phyloP scores from a whole-genome alignment of 2,888 invertebrate species.

The Acanthosepion pharaonis region DNA sequence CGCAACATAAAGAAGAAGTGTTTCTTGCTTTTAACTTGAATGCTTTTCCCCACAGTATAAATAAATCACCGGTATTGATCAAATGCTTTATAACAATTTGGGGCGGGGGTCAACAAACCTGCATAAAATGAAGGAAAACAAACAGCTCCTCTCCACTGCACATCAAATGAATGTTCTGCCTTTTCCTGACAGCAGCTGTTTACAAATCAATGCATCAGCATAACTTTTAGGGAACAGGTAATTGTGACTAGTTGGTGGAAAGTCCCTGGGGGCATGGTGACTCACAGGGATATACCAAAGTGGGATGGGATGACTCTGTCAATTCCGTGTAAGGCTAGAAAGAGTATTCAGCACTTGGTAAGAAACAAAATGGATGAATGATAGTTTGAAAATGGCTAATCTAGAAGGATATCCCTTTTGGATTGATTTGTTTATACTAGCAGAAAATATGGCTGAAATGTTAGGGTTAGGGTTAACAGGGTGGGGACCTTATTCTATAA shows the following conservation, averaged over 20 bases:
- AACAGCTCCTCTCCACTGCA: not conserved
- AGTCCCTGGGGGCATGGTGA: not conserved
- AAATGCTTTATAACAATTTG: too few species aligned
- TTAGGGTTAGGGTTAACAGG: not conserved
- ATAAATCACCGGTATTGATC: too few species aligned
- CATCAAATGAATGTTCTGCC: not conserved
- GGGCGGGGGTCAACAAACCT: too few species aligned
- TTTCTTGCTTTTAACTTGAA: too few species aligned
- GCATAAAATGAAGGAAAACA: too few species aligned
- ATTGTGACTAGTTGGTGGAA: not conserved
- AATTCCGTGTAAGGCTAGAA: not conserved
- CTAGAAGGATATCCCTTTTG: not conserved
- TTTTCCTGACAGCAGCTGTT: not conserved
- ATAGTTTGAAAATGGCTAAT: not conserved
- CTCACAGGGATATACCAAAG: not conserved
- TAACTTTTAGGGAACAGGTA: not conserved
- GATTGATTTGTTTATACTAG: not conserved
- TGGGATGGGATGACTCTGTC: not conserved
- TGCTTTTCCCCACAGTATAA: too few species aligned
- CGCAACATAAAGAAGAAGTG: too few species aligned
- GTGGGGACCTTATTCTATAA: too few species aligned
- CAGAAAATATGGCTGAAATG: not conserved
- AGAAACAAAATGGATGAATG: slow-evolving; percentile 14
- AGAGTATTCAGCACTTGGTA: not conserved
- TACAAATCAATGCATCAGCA: not conserved